Percentiles rank a stretch among this genome's conserved stretches.
phyloP scores from a whole-genome alignment of 2,113 vertebrate species.

The Ariopsis seemanni region DNA sequence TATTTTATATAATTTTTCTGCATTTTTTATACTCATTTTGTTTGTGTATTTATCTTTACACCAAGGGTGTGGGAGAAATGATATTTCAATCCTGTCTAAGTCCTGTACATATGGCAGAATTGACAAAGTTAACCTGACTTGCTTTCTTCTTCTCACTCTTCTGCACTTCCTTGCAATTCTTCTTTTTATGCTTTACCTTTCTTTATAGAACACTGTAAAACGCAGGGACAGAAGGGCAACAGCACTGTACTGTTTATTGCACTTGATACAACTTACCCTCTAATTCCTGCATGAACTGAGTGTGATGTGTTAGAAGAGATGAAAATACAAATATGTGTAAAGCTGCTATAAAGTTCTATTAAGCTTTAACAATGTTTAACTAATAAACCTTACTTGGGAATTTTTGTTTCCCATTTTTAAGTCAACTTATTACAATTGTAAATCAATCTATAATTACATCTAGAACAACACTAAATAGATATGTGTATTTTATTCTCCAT shows the following conservation, averaged over 20 bases:
- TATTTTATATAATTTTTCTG: too few relatives aligned
- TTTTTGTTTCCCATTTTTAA: not conserved
- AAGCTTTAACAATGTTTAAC: not conserved
- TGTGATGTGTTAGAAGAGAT: not conserved
- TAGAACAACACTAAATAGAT: too few relatives aligned
- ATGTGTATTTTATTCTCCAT: too few relatives aligned
- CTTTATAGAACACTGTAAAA: not conserved
- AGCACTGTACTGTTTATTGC: not conserved
- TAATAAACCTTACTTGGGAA: not conserved
- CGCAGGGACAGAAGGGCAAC: not conserved
- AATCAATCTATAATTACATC: not conserved
- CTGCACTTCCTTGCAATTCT: not conserved
- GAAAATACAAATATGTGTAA: not conserved
- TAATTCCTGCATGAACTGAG: not conserved
- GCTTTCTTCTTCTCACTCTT: not conserved
- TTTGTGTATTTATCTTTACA: too few relatives aligned
- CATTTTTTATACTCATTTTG: too few relatives aligned
- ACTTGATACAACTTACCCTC: not conserved
- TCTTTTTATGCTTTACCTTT: not conserved
- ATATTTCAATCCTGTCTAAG: too few relatives aligned
- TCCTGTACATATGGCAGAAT: too few relatives aligned
- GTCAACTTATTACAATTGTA: not conserved
- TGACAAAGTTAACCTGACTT: too few relatives aligned
- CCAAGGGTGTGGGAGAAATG: too few relatives aligned
- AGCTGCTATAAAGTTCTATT: not conserved